Conservation (phyloP, 2,797 vertebrate genomes). For the Acrossocheilus wenchowensis region DNA sequence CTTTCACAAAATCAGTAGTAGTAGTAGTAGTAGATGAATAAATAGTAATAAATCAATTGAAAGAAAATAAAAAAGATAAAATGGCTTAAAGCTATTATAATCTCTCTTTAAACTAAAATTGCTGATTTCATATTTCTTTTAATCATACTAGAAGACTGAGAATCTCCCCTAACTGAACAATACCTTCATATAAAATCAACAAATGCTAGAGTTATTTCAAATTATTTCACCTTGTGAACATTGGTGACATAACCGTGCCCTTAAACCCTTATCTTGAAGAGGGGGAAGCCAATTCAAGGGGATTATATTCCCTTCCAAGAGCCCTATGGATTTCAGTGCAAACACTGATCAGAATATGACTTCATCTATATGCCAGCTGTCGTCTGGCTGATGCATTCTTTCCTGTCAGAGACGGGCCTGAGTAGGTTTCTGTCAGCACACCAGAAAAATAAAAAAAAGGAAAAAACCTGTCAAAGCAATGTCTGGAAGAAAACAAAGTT, state of each 20-base stretch:
- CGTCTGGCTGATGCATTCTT: constrained; percentile 18
- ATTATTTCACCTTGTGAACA: neutral
- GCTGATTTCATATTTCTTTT: neutral
- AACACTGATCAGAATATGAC: constrained; percentile 22
- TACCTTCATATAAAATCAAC: neutral
- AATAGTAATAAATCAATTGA: neutral
- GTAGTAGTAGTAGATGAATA: neutral
- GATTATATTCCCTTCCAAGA: neutral
- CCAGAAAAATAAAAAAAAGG: constrained; percentile 28
- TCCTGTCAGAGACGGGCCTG: constrained; percentile 22
- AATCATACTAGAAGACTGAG: neutral
- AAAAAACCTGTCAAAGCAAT: constrained; percentile 26
- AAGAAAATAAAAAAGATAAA: neutral
- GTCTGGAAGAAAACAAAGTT: constrained; percentile 31
- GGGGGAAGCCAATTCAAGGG: neutral
- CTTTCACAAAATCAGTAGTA: neutral
- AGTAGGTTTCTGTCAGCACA: constrained; percentile 37
- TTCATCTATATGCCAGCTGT: constrained; percentile 43
- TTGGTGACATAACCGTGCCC: neutral
- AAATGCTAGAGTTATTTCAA: neutral
- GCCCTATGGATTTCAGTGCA: neutral
- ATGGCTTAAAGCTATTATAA: neutral
- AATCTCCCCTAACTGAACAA: neutral
- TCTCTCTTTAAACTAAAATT: neutral
- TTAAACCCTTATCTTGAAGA: neutral